Evolutionary conservation across 2,113 vertebrate species (phyloP).

Genomic region (Pantherophis guttatus): DNA sequence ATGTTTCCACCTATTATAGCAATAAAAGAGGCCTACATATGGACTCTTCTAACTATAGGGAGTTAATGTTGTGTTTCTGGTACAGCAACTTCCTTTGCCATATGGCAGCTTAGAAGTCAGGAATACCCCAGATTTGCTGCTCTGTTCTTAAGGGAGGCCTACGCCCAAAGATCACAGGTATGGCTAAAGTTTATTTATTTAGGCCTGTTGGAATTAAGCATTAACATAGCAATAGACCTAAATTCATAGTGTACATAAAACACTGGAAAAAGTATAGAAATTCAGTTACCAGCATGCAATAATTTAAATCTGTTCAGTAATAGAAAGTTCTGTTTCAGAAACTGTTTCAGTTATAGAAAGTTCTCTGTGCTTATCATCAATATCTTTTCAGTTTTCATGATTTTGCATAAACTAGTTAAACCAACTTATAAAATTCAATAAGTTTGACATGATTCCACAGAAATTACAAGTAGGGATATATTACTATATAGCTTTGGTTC

Average conservation of each 20-base stretch:
- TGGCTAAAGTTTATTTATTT: neutral
- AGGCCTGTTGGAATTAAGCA: neutral
- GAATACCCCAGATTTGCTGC: neutral
- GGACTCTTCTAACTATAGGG: neutral
- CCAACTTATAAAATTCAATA: neutral
- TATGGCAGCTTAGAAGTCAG: neutral
- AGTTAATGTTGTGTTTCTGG: neutral
- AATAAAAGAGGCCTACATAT: neutral
- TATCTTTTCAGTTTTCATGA: neutral
- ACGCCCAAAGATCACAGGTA: neutral
- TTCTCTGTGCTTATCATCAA: neutral
- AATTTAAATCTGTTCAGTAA: neutral
- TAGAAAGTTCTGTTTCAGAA: too few species aligned
- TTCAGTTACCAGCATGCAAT: neutral
- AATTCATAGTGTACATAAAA: neutral
- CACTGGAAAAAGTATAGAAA: neutral
- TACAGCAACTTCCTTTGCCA: neutral
- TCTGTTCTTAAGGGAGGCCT: neutral
- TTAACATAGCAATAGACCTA: neutral
- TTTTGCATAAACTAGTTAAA: neutral
- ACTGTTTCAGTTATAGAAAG: too few species aligned
- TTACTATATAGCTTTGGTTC: neutral
- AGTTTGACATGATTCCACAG: neutral
- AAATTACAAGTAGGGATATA: neutral
- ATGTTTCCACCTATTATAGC: neutral